These are phyloP conservation scores for Paradisaea rubra DNA, from an alignment of 2,113 vertebrate species.

Conservation along the genomic window DNA sequence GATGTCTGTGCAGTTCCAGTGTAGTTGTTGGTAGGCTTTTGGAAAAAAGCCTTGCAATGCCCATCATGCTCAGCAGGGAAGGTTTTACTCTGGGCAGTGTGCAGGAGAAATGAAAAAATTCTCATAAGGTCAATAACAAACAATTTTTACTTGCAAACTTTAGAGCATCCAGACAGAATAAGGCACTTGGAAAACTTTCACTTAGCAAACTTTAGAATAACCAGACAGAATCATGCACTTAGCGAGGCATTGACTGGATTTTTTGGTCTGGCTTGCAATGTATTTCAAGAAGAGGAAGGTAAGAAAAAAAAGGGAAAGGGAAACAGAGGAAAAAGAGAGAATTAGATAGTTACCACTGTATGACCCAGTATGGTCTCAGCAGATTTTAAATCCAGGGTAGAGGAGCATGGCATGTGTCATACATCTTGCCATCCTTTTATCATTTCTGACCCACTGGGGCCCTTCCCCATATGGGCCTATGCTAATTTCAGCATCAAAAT, in stretches of 20 bases:
- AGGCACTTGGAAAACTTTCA: background rate
- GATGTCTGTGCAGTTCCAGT: background rate
- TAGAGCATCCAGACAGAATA: background rate
- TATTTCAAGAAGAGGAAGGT: background rate
- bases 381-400: background rate
- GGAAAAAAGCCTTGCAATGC: background rate
- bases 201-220: background rate
- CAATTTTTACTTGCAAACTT: background rate
- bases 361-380: background rate
- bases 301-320: background rate
- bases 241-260: background rate
- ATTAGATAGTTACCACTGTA: background rate
- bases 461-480: background rate
- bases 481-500: background rate
- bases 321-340: background rate
- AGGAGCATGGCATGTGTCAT: accelerated
- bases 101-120: background rate
- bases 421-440: background rate
- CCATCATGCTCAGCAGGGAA: background rate
- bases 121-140: background rate
- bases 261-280: background rate
- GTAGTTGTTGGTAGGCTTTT: background rate
- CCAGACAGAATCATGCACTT: background rate
- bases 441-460: background rate
- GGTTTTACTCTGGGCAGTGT: background rate